Percentiles rank a stretch among this genome's conserved stretches.
phyloP scores from a whole-genome alignment of 1,140 invertebrate species.

The Oncopeltus fasciatus region DNA sequence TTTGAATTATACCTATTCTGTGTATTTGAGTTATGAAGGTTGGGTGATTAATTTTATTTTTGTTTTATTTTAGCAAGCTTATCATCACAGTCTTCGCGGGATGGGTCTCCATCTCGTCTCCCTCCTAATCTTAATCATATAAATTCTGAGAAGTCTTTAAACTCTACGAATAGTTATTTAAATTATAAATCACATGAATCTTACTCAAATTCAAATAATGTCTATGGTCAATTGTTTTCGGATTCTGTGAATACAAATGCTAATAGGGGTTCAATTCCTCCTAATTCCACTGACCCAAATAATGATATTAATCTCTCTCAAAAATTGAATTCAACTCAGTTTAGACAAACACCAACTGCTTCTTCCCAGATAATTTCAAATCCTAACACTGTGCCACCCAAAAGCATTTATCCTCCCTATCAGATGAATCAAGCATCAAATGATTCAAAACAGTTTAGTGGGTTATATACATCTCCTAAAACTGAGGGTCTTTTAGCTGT shows the following conservation, averaged over 20 bases:
- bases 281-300: not conserved
- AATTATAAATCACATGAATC: not conserved
- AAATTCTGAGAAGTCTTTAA: constrained; percentile 10
- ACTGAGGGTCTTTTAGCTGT: not conserved
- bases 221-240: not conserved
- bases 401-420: not conserved
- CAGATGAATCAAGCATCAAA: not conserved
- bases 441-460: not conserved
- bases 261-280: not conserved
- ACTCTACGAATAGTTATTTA: not conserved
- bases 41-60: not conserved
- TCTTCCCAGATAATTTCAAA: not conserved
- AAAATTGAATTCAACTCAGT: not conserved
- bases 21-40: not conserved
- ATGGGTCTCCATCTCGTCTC: constrained; percentile 22
- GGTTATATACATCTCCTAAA: not conserved
- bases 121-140: constrained; percentile 11
- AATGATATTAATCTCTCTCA: not conserved
- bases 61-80: constrained; percentile 23
- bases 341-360: not conserved
- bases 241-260: not conserved
- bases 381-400: not conserved
- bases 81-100: constrained; percentile 26
- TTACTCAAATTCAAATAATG: not conserved
- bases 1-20: not conserved